These are phyloP conservation scores for Adoxophyes honmai DNA, from an alignment of 1,140 invertebrate genomes.

Conservation along the genomic window DNA sequence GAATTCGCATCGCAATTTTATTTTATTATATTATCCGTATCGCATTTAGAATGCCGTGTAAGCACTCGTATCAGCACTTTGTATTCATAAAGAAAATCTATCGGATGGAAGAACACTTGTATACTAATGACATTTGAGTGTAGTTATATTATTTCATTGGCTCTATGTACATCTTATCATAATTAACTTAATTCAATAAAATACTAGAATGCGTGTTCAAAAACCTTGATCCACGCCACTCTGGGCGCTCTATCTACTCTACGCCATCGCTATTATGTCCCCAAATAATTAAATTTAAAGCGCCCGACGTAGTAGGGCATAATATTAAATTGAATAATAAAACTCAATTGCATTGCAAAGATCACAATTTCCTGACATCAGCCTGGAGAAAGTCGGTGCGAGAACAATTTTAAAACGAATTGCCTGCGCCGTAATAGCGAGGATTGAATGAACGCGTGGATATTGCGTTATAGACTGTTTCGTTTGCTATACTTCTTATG, in stretches of 20 bases:
- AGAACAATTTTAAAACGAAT: not conserved
- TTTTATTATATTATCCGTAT: slow-evolving; percentile 76
- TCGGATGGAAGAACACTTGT: not conserved
- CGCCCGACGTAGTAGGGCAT: slow-evolving; percentile 63
- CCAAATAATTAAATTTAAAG: slow-evolving; percentile 72
- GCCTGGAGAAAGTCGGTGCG: slow-evolving; percentile 23
- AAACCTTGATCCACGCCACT: slow-evolving; percentile 14
- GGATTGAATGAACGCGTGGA: too few species aligned
- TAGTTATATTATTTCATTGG: not conserved
- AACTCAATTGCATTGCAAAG: slow-evolving; percentile 68
- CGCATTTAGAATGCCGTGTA: slow-evolving; percentile 66
- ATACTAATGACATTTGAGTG: not conserved
- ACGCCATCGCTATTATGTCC: slow-evolving; percentile 57
- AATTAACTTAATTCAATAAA: not conserved
- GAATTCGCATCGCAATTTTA: slow-evolving; percentile 76
- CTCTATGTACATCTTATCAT: not conserved
- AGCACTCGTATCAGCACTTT: slow-evolving; percentile 41
- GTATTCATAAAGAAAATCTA: slow-evolving; percentile 24
- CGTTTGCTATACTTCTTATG: slow-evolving; percentile 3
- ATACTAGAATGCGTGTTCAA: not conserved
- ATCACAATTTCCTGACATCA: slow-evolving; percentile 56
- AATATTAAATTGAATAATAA: slow-evolving; percentile 48
- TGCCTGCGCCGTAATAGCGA: not conserved
- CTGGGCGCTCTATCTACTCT: slow-evolving; percentile 31
- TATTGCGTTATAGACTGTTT: slow-evolving; percentile 4